A percentile compares a stretch with the other conserved stretches of the same genome.
Evolutionary conservation across 2,888 invertebrate genomes (phyloP).

Genomic region (Hypolimnas misippus): DNA sequence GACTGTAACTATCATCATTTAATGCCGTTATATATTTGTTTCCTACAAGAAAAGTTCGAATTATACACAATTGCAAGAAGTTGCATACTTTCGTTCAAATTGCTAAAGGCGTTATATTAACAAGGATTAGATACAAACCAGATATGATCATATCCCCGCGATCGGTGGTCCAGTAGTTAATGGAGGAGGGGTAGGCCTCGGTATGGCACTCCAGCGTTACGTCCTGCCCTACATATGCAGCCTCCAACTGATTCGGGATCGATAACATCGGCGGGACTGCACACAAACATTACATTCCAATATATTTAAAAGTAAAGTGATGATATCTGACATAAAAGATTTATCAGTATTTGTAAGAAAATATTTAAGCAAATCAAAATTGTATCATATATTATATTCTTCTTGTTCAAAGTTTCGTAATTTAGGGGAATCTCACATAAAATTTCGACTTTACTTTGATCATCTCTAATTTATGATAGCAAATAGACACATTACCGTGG

Average conservation of each 20-base stretch:
- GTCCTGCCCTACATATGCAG: conserved; percentile 94
- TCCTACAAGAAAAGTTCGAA: conserved; percentile 77
- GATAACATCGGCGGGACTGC: conserved; percentile 97
- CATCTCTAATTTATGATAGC: conserved; percentile 15
- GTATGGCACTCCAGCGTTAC: conserved; percentile 95
- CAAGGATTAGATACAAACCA: conserved; percentile 82
- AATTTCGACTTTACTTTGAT: conserved; percentile 8
- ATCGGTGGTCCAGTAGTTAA: conserved; percentile 97
- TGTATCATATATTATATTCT: no score
- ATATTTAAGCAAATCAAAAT: no score
- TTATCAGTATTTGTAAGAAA: neutral
- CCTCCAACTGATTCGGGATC: conserved; percentile 96
- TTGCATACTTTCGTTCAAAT: no score
- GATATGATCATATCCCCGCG: conserved; percentile 96
- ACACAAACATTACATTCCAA: conserved; percentile 31
- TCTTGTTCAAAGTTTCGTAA: no score
- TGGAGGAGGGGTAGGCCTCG: conserved; percentile 95
- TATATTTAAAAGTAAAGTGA: conserved; percentile 7
- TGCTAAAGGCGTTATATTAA: no score
- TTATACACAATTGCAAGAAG: neutral
- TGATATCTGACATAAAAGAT: no score
- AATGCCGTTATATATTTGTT: conserved; percentile 94
- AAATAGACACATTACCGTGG: conserved; percentile 22
- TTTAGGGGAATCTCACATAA: neutral
- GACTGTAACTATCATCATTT: conserved; percentile 93